Base-by-base conservation (phyloP, 2,113 vertebrate species). In the Nothoprocta pentlandii region DNA sequence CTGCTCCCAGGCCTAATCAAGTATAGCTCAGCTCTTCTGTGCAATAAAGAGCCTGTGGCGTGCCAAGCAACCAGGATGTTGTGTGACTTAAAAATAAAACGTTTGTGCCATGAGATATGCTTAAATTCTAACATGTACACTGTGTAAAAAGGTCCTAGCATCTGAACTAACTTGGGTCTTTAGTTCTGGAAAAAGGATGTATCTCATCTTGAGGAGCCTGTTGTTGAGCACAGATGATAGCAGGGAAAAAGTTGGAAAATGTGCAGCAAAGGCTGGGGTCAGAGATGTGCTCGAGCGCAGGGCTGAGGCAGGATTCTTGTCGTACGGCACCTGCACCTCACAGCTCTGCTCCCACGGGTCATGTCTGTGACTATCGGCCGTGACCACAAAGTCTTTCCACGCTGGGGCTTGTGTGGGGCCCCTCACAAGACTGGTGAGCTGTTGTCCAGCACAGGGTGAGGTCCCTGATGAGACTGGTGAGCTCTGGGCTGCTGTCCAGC, bases 11-110 rank as follows among this genome's bases (percentile, higher is more conserved):
- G 67, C 63, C 56, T 92, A 78, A 85, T 87, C 82, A 76, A 71
- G 53, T 93, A 42, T 20, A 78, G 63, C 92, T 92, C 53, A 64
- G 70, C 63, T 91, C 85, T 73, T 92, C 85, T 91, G 82, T 85
- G 51, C 34, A 8, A 78, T 95, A 90, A 59, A 90, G 85, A 69
- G 34, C 74, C 68, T 87, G 32, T 56, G 25, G 17, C 7, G 3
- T 74, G 66, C 78, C 81, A 94, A 75, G 70, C 92, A 83, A 68
- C 66, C 19, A 59, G 64, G 47, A 81, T 56, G 16, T 61, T 80
- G 54, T 81, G 62, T 90, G 80, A 92, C 69, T 80, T 92, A 34
- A 83, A 93, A 86, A 69, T 59, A 82, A 91, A 91, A 80, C 1
- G 0, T 73, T 92, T 62, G 62, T 94, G 74, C 88, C 20, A 14